phyloP scores from a whole-genome alignment of 2,113 vertebrate species.

The Pantherophis guttatus region DNA sequence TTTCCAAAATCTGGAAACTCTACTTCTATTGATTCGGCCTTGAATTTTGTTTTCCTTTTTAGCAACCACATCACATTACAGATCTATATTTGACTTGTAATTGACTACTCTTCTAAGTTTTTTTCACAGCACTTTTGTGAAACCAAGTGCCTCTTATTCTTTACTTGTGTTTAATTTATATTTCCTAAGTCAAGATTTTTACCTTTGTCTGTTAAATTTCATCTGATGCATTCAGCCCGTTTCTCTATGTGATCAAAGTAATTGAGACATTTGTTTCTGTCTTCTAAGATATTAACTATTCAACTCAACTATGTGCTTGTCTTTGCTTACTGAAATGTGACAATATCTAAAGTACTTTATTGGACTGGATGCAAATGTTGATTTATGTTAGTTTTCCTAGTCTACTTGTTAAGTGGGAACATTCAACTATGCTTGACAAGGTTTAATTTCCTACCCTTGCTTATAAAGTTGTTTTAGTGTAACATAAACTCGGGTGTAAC shows the following conservation, averaged over 20 bases:
- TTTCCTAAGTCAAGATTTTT: not conserved
- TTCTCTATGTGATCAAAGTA: not conserved
- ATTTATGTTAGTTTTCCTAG: slow-evolving; percentile 6
- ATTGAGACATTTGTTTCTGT: not conserved
- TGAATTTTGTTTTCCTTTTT: not conserved
- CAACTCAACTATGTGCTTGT: not conserved
- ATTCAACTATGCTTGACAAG: slow-evolving; percentile 31
- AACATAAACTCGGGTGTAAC: slow-evolving; percentile 40
- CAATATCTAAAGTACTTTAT: not conserved
- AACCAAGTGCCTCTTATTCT: not conserved
- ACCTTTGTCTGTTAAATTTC: not conserved
- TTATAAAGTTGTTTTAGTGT: slow-evolving; percentile 41
- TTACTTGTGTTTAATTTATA: not conserved
- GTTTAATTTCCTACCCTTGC: slow-evolving; percentile 57
- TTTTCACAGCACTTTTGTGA: not conserved
- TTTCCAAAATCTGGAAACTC: not conserved
- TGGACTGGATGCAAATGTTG: not conserved
- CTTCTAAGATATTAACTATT: not conserved
- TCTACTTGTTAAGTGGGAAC: slow-evolving; percentile 15
- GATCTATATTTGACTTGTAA: not conserved
- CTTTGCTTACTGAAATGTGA: not conserved
- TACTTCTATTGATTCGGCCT: not conserved
- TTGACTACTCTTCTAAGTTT: not conserved
- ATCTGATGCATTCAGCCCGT: not conserved
- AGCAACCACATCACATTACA: not conserved